A percentile compares a stretch with the other conserved stretches of the same genome.
Evolutionary conservation across 1,140 invertebrate species (phyloP).

Genomic region (Aphaenogaster floridana): DNA sequence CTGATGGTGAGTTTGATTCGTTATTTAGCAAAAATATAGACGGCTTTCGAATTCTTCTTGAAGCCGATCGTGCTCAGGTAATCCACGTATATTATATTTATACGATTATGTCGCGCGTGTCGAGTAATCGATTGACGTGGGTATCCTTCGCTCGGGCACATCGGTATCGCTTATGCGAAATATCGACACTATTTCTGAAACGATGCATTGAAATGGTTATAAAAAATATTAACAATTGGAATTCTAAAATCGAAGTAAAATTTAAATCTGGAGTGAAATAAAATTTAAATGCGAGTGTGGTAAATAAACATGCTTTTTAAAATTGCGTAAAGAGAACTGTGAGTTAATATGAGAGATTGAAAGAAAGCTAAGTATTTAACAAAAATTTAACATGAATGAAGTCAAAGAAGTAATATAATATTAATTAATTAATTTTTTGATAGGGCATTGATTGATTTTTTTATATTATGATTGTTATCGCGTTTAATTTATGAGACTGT

Average conservation of each 20-base stretch:
- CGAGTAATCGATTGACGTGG: slow-evolving; percentile 29
- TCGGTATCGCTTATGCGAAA: slow-evolving; percentile 14
- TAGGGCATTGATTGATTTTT: slow-evolving; percentile 42
- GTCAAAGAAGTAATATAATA: slow-evolving; percentile 27
- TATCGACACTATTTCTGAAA: slow-evolving; percentile 13
- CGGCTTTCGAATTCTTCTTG: slow-evolving; percentile 28
- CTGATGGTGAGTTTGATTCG: slow-evolving; percentile 30
- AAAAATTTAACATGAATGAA: slow-evolving; percentile 13
- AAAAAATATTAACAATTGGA: slow-evolving; percentile 52
- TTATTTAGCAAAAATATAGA: slow-evolving; percentile 42
- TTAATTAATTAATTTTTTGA: slow-evolving; percentile 28
- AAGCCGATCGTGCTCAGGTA: slow-evolving; percentile 18
- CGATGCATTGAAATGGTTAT: not conserved
- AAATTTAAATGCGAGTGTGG: not conserved
- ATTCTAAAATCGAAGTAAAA: slow-evolving; percentile 45
- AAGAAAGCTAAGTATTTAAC: slow-evolving; percentile 23
- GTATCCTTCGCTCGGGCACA: slow-evolving; percentile 6
- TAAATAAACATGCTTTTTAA: slow-evolving; percentile 36
- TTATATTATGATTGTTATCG: slow-evolving; percentile 40
- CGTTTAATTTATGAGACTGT: slow-evolving; percentile 36
- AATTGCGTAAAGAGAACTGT: not conserved
- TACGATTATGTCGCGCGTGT: slow-evolving; percentile 16
- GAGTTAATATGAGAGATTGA: slow-evolving; percentile 7
- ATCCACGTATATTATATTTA: slow-evolving; percentile 3
- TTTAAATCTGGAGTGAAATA: not conserved